Conservation (phyloP, 2,888 invertebrate genomes). For the Bellardia pandia region DNA sequence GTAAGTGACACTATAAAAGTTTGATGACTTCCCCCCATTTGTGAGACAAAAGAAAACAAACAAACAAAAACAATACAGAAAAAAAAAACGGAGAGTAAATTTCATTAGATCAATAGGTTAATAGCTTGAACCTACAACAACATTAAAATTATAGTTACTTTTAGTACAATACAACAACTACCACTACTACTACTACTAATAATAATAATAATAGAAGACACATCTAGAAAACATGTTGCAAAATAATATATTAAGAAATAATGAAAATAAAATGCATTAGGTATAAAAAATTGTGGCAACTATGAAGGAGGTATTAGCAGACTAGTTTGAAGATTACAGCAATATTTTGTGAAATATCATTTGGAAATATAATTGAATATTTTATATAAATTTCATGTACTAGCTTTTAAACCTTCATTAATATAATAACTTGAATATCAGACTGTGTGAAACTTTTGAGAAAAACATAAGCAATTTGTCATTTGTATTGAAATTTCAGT, state of each 20-base stretch:
- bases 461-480: too few species aligned
- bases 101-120: constrained; percentile 74
- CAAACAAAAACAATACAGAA: background rate
- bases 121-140: constrained; percentile 69
- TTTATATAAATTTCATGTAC: too few species aligned
- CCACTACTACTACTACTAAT: background rate
- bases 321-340: background rate
- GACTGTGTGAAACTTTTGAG: too few species aligned
- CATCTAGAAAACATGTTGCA: constrained; percentile 46
- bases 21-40: constrained; percentile 53
- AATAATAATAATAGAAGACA: constrained; percentile 63
- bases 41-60: constrained; percentile 15
- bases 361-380: too few species aligned
- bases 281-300: constrained; percentile 7
- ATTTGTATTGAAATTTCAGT: too few species aligned
- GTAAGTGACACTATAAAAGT: constrained; percentile 63
- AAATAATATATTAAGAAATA: constrained; percentile 27
- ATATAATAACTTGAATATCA: too few species aligned
- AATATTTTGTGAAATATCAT: too few species aligned
- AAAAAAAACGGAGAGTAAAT: constrained; percentile 61
- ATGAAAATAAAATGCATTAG: constrained; percentile 14
- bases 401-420: too few species aligned
- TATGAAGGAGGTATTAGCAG: background rate
- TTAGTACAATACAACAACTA: constrained; percentile 37
- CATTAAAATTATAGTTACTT: constrained; percentile 62